Evolutionary conservation across 2,888 invertebrate species (phyloP).

Genomic region (Hoplodrina ambigua): DNA sequence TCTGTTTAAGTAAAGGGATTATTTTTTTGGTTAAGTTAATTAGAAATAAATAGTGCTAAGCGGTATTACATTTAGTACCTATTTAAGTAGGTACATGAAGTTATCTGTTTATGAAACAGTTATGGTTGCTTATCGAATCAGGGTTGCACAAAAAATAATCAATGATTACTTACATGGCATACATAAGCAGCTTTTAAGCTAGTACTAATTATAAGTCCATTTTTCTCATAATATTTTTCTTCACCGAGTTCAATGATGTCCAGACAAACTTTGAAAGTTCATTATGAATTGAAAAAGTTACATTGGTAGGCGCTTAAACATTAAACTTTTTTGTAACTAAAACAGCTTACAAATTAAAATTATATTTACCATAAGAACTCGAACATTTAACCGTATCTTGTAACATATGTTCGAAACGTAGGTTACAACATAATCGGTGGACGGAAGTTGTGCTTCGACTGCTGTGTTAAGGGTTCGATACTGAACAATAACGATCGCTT

Average conservation of each 20-base stretch:
- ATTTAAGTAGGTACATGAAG: background rate
- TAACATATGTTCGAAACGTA: constrained; percentile 66
- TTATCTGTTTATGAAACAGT: too few species aligned
- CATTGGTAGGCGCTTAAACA: too few species aligned
- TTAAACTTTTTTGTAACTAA: too few species aligned
- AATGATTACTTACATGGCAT: too few species aligned
- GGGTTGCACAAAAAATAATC: too few species aligned
- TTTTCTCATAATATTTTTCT: too few species aligned
- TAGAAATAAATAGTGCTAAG: constrained; percentile 41
- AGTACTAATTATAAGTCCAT: too few species aligned
- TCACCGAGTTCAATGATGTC: too few species aligned
- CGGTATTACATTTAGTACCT: background rate
- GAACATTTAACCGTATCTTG: constrained; percentile 8
- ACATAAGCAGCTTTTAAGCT: too few species aligned
- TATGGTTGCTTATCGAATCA: too few species aligned
- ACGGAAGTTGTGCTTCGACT: constrained; percentile 68
- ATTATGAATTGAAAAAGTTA: too few species aligned
- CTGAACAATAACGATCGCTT: constrained; percentile 73
- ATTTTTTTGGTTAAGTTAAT: constrained; percentile 66
- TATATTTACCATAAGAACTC: background rate
- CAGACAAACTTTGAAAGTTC: too few species aligned
- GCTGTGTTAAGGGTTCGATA: constrained; percentile 66
- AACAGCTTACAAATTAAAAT: constrained; percentile 4
- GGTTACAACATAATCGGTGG: constrained; percentile 62
- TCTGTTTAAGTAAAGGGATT: constrained; percentile 52